A percentile compares a stretch with the other conserved stretches of the same genome.
phyloP scores from a whole-genome alignment of 2,113 vertebrate genomes.

The Bucco capensis region DNA sequence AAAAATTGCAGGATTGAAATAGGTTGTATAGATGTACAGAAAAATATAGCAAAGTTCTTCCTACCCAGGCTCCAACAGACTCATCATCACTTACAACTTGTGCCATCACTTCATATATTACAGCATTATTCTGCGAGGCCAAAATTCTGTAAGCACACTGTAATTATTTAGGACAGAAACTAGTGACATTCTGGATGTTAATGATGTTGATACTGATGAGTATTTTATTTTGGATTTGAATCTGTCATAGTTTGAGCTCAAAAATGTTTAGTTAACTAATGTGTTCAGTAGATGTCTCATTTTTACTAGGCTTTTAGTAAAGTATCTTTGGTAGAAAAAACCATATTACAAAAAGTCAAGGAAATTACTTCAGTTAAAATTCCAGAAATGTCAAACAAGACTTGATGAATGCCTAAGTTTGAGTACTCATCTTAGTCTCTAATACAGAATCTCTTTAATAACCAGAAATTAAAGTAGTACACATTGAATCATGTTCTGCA shows the following conservation, averaged over 20 bases:
- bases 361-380: background rate
- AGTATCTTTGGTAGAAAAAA: background rate
- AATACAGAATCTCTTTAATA: background rate
- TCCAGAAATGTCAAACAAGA: background rate
- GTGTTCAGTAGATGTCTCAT: fast-evolving
- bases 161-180: background rate
- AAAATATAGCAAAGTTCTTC: background rate
- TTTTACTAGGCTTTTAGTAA: background rate
- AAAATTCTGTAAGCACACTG: background rate
- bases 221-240: background rate
- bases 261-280: background rate
- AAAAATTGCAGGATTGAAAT: background rate
- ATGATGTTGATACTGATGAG: background rate
- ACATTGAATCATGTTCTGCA: background rate
- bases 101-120: background rate
- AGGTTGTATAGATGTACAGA: background rate
- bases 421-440: background rate
- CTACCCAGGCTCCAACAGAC: background rate
- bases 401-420: background rate
- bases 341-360: background rate
- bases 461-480: background rate
- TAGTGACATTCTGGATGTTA: background rate
- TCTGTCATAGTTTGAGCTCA: background rate
- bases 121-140: background rate
- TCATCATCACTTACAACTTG: background rate